Base-by-base conservation (phyloP, 2,113 vertebrate species). In the Cynopterus brachyotis region DNA sequence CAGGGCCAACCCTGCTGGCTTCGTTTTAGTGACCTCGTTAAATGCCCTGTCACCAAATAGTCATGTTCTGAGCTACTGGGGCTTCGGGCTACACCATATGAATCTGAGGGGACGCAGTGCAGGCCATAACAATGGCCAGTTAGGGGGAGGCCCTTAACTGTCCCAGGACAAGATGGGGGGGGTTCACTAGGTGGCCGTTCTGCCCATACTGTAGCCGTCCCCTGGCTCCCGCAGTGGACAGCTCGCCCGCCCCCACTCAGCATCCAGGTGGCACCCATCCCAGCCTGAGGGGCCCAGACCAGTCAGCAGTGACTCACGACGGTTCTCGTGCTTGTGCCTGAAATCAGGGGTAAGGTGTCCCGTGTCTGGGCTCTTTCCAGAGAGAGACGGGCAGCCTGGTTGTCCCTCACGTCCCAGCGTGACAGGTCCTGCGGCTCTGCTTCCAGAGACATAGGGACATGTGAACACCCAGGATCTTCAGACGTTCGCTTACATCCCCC, bases 401-500 rank as follows among this genome's bases (percentile, higher is more conserved):
- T 17, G 26, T 22, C 55, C 67, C 22, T 59, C 1, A 19, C 10
- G 9, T 20, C 3, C 37, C 19, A 17, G 20, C 3, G 1, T 15
- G 59, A 79, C 62, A 35, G 0, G 19, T 50, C 73, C 30, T 28
- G 30, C 12, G 57, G 45, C 22, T 26, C 45, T 30, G 15, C 37
- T 47, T 13, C 64, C 37, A 19, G 16, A 50, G 40, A 37, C 57
- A 60, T 15, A 6, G 0, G 13, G 37, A 19, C 37, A 4, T 2
- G 17, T 0, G 9, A 20, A 8, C 0, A 2, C 73, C 22, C 16
- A 2, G 2, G 2, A 6, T 55, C 73, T 86, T 22, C 16, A 11
- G 37, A 66, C 40, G 75, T 13, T 66, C 59, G 12, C 5, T 50
- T 40, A 67, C 17, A 32, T 47, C 8, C 50, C 19, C 20, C 45